Base-by-base conservation (phyloP, 2,113 vertebrate species). In the Ascaphus truei region DNA sequence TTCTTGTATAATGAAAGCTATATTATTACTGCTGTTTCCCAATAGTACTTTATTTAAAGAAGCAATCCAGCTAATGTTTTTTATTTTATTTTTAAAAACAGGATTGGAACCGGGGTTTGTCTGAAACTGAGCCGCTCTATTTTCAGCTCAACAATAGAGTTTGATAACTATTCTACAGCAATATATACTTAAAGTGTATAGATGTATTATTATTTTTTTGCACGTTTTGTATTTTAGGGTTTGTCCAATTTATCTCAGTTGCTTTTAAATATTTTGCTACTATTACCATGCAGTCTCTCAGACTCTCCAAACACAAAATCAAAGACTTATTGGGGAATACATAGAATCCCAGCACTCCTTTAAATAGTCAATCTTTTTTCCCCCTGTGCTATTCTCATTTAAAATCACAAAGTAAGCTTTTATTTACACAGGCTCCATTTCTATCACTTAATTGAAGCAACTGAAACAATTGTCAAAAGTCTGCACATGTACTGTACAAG, bases 261-360 rank as follows among this genome's bases (percentile, higher is more conserved):
- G 62, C 62, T 34, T 48, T n/a, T 31, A 2, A n/a, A 37, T 62
- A n/a, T 55, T 50, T 25, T 33, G 48, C 26, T 53, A 50, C 52
- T 68, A 36, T 58, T 11, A 27, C 37, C 43, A 20, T 69, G 56
- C 34, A 50, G n/a, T 39, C 66, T 59, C 48, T 60, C 34, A 50
- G n/a, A 29, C 66, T 59, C 48, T 60, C 23, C n/a, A 59, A 65
- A 68, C 65, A 57, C 7, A 56, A 68, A 39, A 68, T 68, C 66
- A 60, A 60, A 69, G 56, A 12, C 12, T 43, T 69, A 33, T 29
- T n/a, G 53, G 66, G 56, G 25, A 45, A 69, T 51, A 39, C 31
- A 22, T 59, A 1, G n/a, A 60, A 51, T 69, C 66, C 59, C 59
- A 69, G 66, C 23, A 13, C 43, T 69, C 56, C 59, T n/a, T n/a